Evolutionary conservation across 1,140 invertebrate species (phyloP), one percentile per base, ranked within the genome.

Genomic region (Drosophila seguyi): DNA sequence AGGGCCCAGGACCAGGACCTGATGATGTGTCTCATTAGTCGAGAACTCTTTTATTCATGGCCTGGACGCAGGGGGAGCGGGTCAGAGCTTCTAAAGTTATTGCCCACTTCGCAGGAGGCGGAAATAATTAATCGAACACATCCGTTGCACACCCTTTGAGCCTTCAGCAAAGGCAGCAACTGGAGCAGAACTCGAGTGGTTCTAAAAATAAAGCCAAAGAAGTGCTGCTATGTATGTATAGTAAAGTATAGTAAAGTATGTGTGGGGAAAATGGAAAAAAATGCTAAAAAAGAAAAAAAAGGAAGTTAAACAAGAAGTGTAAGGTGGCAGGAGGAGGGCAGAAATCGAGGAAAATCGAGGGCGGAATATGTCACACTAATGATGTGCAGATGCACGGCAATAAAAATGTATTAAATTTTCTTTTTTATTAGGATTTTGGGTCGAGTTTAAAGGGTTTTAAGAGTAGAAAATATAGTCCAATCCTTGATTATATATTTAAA

Each of bases 121-220:
- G 69, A 73, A 72, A 73, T 73, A 73, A 73, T 73, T 73, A 73
- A 73, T 73, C 69, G 69, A 73, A 73, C 66, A 73, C 66, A 73
- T 73, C 69, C 69, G 69, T 41, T 72, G 69, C 69, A 73, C 69
- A 73, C 69, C 69, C 66, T 73, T 73, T 72, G 68, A 72, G 66
- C 34, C 68, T 10, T 47, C 22, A 1, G 22, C 44, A 47, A 27
- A 48, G 31, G 18, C 50, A 72, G 63, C 47, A 72, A 72, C 67
- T 72, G 68, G 68, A 72, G 68, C 68, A 71, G 66, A 71, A 72
- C 68, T 41, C n/a, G 44, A 73, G 44, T 59, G 53, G 44, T 22
- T 45, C 67, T 73, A 73, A 72, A 73, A 73, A 72, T 72, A 67
- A 66, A 55, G 66, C 29, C 69, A 50, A 72, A 41, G 66, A 44